phyloP scores from a whole-genome alignment of 2,888 invertebrate species.

The Meta bourneti region DNA sequence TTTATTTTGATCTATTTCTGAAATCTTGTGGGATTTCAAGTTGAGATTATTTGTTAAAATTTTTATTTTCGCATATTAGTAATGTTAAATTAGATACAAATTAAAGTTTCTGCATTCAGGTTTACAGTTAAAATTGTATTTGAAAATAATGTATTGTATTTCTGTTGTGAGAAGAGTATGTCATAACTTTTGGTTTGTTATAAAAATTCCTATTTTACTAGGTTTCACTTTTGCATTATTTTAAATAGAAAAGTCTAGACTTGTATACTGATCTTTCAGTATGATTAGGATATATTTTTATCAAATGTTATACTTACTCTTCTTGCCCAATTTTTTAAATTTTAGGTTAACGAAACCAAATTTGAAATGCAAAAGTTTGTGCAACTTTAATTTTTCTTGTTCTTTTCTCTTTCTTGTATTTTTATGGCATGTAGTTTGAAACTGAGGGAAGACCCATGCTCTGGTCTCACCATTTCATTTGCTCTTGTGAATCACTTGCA shows the following conservation, averaged over 20 bases:
- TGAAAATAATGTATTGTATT: background rate
- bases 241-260: background rate
- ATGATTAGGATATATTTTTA: background rate
- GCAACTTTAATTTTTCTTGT: slow-evolving; percentile 77
- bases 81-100: too few relatives aligned
- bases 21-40: background rate
- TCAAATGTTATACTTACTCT: slow-evolving; percentile 47
- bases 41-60: background rate
- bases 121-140: background rate
- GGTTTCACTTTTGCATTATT: too few relatives aligned
- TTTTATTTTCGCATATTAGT: too few relatives aligned
- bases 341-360: slow-evolving; percentile 50
- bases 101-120: slow-evolving; percentile 4
- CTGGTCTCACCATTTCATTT: slow-evolving; percentile 72
- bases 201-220: too few relatives aligned
- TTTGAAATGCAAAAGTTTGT: slow-evolving; percentile 47
- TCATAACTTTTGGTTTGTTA: slow-evolving; percentile 9
- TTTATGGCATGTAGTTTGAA: slow-evolving; percentile 75
- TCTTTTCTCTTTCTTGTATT: slow-evolving; percentile 77
- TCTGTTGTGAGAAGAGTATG: slow-evolving; percentile 26
- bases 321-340: slow-evolving; percentile 8
- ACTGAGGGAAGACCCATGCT: slow-evolving; percentile 72
- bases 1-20: background rate
- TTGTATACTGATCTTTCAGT: background rate
- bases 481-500: slow-evolving; percentile 75